phyloP scores from a whole-genome alignment of 2,888 invertebrate species.

The Hydropsyche betteni region DNA sequence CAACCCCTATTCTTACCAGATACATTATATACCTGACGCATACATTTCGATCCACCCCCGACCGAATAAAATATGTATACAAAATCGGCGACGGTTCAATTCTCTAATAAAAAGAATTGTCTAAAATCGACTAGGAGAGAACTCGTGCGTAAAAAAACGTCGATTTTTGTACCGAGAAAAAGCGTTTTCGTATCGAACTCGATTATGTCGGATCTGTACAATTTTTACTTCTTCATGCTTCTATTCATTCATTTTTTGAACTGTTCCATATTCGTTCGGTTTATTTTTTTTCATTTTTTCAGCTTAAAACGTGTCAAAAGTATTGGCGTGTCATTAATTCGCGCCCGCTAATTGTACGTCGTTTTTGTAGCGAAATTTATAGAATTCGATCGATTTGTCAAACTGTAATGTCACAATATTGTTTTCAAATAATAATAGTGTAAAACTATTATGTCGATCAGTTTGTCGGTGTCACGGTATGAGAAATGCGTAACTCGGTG shows the following conservation, averaged over 20 bases:
- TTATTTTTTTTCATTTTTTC: not conserved
- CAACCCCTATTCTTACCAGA: not conserved
- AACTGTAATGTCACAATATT: too few relatives aligned
- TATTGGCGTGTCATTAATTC: slow-evolving; percentile 12
- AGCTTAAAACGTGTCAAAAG: slow-evolving; percentile 19
- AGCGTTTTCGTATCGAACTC: slow-evolving; percentile 42
- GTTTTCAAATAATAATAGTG: too few relatives aligned
- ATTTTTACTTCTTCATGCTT: slow-evolving; percentile 11
- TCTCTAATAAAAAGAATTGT: slow-evolving; percentile 2
- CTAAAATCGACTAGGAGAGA: not conserved
- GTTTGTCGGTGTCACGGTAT: not conserved
- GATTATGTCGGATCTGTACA: slow-evolving; percentile 27
- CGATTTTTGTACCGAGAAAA: slow-evolving; percentile 40
- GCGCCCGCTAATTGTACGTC: too few relatives aligned
- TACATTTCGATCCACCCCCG: not conserved
- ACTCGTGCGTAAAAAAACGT: slow-evolving; percentile 47
- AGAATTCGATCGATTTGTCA: too few relatives aligned
- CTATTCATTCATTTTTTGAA: not conserved
- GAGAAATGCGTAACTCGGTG: slow-evolving; percentile 15
- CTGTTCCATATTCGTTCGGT: not conserved
- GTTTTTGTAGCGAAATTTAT: too few relatives aligned
- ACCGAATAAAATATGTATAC: not conserved
- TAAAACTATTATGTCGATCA: too few relatives aligned
- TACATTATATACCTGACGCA: not conserved
- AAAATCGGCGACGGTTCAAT: not conserved